Evolutionary conservation across 2,797 vertebrate species (phyloP).

Genomic region (Streptopelia turtur): DNA sequence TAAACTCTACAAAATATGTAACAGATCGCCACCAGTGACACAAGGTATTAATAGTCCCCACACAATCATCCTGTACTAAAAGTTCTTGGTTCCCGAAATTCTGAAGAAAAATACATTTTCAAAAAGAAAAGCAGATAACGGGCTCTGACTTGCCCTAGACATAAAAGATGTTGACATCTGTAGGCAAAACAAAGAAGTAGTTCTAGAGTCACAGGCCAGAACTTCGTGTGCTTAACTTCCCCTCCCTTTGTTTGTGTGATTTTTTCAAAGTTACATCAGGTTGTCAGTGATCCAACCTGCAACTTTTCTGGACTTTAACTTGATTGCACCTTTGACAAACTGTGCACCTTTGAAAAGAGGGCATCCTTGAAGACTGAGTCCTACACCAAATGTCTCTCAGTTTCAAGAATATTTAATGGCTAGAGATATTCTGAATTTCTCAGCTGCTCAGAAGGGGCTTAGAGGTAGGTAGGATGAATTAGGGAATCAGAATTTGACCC

Average conservation of each 20-base stretch:
- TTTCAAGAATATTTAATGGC: background rate
- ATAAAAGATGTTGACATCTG: background rate
- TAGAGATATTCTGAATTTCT: background rate
- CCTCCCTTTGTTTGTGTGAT: background rate
- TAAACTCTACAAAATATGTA: background rate
- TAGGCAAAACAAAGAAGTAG: background rate
- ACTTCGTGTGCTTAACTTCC: background rate
- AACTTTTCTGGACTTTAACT: background rate
- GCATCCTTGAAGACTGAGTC: background rate
- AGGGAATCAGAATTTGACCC: conserved; percentile 32
- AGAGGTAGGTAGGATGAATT: background rate
- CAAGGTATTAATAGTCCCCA: background rate
- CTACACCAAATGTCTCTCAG: background rate
- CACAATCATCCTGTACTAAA: background rate
- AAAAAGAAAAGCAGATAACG: background rate
- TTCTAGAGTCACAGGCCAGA: background rate
- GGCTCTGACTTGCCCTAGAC: background rate
- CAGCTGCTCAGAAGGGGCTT: background rate
- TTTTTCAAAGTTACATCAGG: background rate
- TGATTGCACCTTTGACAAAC: background rate
- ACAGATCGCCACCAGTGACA: background rate
- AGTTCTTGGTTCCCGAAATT: background rate
- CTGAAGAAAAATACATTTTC: background rate
- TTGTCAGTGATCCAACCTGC: background rate
- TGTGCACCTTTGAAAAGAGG: background rate